A percentile compares a stretch with the other conserved stretches of the same genome.
Evolutionary conservation across 37 sponge, comb jelly and placozoan genomes (phyloP).

Genomic region (Lycopodina hypogea): DNA sequence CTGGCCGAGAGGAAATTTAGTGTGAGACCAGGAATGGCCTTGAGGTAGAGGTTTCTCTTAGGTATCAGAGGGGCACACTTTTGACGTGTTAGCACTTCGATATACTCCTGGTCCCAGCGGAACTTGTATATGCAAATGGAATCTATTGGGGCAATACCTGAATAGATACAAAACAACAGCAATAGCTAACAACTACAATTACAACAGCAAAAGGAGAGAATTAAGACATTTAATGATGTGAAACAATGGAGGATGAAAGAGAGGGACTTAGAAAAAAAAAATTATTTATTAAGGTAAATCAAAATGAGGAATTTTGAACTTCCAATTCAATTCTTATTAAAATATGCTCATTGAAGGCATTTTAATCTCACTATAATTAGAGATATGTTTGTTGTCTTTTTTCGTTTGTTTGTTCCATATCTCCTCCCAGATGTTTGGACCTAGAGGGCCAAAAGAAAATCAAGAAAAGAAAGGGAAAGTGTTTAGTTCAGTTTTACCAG

Average conservation of each 20-base stretch:
- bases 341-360: too few relatives aligned
- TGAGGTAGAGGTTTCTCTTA: conserved; percentile 40
- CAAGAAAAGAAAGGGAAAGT: too few relatives aligned
- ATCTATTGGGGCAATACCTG: conserved; percentile 33
- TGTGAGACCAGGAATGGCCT: conserved; percentile 48
- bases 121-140: conserved; percentile 35
- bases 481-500: too few relatives aligned
- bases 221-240: not conserved
- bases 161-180: not conserved
- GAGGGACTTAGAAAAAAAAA: not conserved
- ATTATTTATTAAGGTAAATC: too few relatives aligned
- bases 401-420: too few relatives aligned
- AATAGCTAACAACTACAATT: not conserved
- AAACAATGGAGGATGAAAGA: not conserved
- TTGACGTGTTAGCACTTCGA: conserved; percentile 34
- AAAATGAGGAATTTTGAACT: too few relatives aligned
- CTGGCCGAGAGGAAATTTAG: conserved; percentile 52
- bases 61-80: conserved; percentile 30
- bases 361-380: too few relatives aligned
- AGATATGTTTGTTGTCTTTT: too few relatives aligned
- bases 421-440: too few relatives aligned
- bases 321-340: too few relatives aligned
- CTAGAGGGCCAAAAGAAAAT: too few relatives aligned
- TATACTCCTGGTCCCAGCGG: conserved; percentile 15
- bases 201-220: not conserved